A percentile compares a stretch with the other conserved stretches of the same genome.
phyloP scores from a whole-genome alignment of 2,797 vertebrate species.

The Heliangelus exortis region DNA sequence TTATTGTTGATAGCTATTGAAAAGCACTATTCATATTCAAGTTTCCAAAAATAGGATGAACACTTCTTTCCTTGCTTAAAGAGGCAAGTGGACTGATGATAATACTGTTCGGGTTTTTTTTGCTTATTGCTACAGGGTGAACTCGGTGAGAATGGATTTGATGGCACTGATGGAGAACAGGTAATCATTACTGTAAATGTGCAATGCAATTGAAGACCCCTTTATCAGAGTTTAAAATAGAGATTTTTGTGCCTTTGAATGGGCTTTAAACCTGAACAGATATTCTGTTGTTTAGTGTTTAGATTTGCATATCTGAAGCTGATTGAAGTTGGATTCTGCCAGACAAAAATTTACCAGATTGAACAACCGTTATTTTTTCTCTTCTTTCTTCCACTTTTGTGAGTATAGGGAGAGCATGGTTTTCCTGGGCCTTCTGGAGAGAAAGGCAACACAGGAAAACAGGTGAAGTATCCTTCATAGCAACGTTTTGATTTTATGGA shows the following conservation, averaged over 20 bases:
- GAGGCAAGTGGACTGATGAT: neutral
- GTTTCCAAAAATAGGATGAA: neutral
- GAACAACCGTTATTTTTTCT: conserved; percentile 55
- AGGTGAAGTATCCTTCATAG: conserved; percentile 68
- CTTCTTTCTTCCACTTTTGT: neutral
- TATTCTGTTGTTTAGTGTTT: neutral
- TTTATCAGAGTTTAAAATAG: neutral
- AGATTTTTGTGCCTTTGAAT: neutral
- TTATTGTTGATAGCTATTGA: neutral
- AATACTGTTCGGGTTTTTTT: neutral
- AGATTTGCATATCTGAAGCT: neutral
- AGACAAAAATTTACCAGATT: conserved; percentile 64
- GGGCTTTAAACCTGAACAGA: neutral
- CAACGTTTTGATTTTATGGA: neutral
- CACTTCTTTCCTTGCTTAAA: neutral
- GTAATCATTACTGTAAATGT: conserved; percentile 62
- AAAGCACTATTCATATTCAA: neutral
- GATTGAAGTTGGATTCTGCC: neutral
- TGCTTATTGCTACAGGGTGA: conserved; percentile 78
- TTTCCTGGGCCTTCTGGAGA: conserved; percentile 76
- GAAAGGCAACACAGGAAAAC: conserved; percentile 78
- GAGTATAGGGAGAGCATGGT: conserved; percentile 80
- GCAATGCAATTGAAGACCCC: neutral
- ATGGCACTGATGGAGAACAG: conserved; percentile 85
- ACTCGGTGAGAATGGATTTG: conserved; percentile 81